Percentiles rank a stretch among this genome's conserved stretches.
These are phyloP conservation scores for Indri indri DNA, from an alignment of 2,113 vertebrate genomes.

Conservation along the genomic window DNA sequence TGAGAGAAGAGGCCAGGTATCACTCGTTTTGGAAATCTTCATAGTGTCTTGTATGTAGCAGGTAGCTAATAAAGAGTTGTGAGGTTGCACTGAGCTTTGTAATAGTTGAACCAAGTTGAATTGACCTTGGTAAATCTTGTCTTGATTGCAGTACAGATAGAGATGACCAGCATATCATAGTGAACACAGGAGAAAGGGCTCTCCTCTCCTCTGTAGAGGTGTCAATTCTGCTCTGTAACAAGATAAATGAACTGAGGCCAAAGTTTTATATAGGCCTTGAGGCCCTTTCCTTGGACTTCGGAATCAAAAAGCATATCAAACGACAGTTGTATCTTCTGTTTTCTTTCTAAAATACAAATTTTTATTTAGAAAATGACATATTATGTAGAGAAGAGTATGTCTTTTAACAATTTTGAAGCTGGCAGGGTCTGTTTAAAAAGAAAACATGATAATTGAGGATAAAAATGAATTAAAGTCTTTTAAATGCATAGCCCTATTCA, in stretches of 20 bases:
- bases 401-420: constrained; percentile 52
- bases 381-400: neutral
- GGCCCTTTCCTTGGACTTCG: neutral
- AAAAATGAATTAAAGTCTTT: constrained; percentile 65
- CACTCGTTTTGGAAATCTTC: neutral
- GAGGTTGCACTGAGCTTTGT: neutral
- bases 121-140: neutral
- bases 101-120: neutral
- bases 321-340: neutral
- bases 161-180: neutral
- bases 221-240: neutral
- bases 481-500: constrained; percentile 55
- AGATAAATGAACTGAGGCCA: neutral
- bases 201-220: neutral
- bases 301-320: neutral
- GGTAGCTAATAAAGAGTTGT: neutral
- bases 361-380: constrained; percentile 16
- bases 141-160: neutral
- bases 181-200: neutral
- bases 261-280: neutral
- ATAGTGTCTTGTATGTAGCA: neutral
- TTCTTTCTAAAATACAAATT: constrained; percentile 34
- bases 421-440: constrained; percentile 34
- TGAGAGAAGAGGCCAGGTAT: neutral
- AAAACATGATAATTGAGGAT: constrained; percentile 63